Evolutionary conservation across 2,797 vertebrate species (phyloP), one percentile per base, ranked within the genome.

Genomic region (Gephyroberyx darwinii): DNA sequence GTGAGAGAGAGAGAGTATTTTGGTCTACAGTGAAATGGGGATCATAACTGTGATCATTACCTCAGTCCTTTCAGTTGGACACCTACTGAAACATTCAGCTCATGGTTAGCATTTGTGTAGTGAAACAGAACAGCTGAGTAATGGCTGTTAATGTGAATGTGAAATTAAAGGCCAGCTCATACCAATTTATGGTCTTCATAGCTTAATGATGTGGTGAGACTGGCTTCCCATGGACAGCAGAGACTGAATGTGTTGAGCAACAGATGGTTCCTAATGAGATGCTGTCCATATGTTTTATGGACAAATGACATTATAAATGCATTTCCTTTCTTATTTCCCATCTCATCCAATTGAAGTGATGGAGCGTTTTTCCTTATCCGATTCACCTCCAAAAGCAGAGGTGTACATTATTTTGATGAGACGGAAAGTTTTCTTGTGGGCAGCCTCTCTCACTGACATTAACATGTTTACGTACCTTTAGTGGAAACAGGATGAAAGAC

Each of bases 11-110:
- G 22, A 47, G 64, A 31, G 41, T 56, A 73, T 74, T n/a, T 45
- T 12, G 16, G 3, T 63, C 62, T 30, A 67, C 31, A 54, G 64
- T 35, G 17, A 65, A 50, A 60, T n/a, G 51, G 70, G 45, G 45
- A 48, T 65, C 56, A 73, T 69, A 3, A 43, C 62, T 75, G 65
- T 2, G 7, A 77, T 39, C 66, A 82, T 91, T 89, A 82, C 87
- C 88, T 88, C 85, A 72, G 84, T 84, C 80, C 74, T 81, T 76
- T 81, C 33, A 74, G 52, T 65, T 4, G 57, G 81, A 86, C 81
- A 67, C 58, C 62, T 45, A 12, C 51, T 50, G 47, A 59, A 73
- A 79, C 51, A 47, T 41, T 55, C 35, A 55, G 52, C 3, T 19
- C n/a, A 12, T 63, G 62, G 54, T 72, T 12, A 47, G 52, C 56